Percentiles rank a stretch among this genome's conserved stretches.
phyloP scores from a whole-genome alignment of 2,113 vertebrate species.

The Rhinopomastus cyanomelas region DNA sequence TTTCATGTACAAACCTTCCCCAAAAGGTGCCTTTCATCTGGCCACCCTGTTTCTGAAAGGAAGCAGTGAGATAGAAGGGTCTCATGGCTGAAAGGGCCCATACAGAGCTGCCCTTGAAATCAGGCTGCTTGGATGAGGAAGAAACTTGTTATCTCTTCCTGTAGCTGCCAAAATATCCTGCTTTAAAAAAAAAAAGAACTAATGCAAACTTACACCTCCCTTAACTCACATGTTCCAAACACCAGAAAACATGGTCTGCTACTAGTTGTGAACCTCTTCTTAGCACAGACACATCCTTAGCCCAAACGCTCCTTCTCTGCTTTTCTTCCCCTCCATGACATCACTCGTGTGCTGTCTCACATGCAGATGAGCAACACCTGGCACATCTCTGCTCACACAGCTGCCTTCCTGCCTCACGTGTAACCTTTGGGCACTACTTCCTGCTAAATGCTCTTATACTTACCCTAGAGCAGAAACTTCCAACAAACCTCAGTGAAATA shows the following conservation, averaged over 20 bases:
- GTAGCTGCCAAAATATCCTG: neutral
- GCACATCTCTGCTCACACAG: neutral
- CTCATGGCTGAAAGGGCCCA: neutral
- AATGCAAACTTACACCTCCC: neutral
- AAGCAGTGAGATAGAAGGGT: neutral
- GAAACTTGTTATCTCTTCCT: neutral
- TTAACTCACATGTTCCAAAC: neutral
- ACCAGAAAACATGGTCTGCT: neutral
- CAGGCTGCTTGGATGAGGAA: neutral
- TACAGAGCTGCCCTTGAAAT: neutral
- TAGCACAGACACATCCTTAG: neutral
- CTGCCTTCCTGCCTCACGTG: neutral
- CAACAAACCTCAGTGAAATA: neutral
- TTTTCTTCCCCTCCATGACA: neutral
- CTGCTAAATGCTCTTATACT: neutral
- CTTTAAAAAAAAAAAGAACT: neutral
- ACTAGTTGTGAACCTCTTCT: neutral
- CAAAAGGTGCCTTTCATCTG: neutral
- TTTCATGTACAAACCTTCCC: neutral
- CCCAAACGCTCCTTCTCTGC: neutral
- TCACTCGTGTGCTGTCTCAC: neutral
- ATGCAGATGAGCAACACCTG: neutral
- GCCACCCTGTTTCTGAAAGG: accelerated
- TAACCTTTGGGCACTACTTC: neutral
- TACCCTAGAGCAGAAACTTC: neutral